phyloP scores from a whole-genome alignment of 2,113 vertebrate species.

The Cynocephalus volans region DNA sequence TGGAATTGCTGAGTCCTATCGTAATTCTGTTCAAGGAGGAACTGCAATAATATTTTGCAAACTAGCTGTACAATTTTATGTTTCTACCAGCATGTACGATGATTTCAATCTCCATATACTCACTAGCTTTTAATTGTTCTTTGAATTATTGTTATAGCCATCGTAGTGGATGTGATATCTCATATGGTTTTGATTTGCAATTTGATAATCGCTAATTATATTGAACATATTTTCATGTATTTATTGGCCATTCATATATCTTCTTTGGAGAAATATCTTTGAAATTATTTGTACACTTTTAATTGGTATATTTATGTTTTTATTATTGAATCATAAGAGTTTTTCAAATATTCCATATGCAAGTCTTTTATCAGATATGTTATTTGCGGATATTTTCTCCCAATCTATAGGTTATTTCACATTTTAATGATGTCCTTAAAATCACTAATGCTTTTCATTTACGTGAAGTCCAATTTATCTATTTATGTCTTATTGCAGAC shows the following conservation, averaged over 20 bases:
- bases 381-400: background rate
- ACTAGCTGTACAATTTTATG: background rate
- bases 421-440: background rate
- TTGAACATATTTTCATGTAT: background rate
- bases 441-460: background rate
- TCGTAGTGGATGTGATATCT: background rate
- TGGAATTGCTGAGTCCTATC: background rate
- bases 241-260: background rate
- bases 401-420: background rate
- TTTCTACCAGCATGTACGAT: background rate
- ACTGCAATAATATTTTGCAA: background rate
- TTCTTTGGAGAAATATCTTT: background rate
- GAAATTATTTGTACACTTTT: background rate
- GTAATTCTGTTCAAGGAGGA: background rate
- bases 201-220: background rate
- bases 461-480: background rate
- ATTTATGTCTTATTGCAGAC: background rate
- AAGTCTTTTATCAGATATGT: background rate
- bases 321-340: background rate
- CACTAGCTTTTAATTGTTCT: background rate
- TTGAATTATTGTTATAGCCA: background rate
- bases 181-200: background rate
- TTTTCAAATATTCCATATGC: background rate
- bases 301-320: background rate
- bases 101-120: background rate